phyloP scores from a whole-genome alignment of 2,797 vertebrate genomes.

The Neopelma chrysocephalum region DNA sequence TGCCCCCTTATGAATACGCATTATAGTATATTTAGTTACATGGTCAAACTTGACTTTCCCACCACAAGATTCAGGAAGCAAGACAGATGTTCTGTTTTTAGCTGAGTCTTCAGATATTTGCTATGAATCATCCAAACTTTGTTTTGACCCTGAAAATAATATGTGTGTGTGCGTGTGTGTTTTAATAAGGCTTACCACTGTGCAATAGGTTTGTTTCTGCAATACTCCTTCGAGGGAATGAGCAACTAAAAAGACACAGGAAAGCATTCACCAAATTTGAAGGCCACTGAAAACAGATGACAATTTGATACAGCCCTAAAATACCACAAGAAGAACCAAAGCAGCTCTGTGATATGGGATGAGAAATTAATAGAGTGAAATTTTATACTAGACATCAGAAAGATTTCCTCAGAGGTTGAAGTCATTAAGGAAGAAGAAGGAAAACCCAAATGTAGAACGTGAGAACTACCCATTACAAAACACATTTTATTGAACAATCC shows the following conservation, averaged over 20 bases:
- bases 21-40: constrained; percentile 24
- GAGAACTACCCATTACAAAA: background rate
- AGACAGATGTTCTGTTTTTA: constrained; percentile 40
- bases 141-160: background rate
- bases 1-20: background rate
- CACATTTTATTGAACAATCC: background rate
- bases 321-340: background rate
- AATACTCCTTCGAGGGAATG: background rate
- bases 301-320: background rate
- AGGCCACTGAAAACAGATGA: background rate
- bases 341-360: background rate
- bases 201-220: background rate
- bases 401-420: background rate
- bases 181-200: background rate
- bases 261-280: background rate
- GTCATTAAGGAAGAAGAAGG: background rate
- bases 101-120: constrained; percentile 12
- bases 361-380: background rate
- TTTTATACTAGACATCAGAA: background rate
- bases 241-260: background rate
- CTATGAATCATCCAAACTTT: constrained; percentile 1
- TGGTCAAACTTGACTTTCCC: constrained; percentile 5
- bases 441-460: background rate
- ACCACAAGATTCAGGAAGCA: background rate
- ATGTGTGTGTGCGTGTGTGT: background rate